These are phyloP conservation scores for Drosophila rhopaloa DNA, from an alignment of 1,140 invertebrate species.

Conservation along the genomic window DNA sequence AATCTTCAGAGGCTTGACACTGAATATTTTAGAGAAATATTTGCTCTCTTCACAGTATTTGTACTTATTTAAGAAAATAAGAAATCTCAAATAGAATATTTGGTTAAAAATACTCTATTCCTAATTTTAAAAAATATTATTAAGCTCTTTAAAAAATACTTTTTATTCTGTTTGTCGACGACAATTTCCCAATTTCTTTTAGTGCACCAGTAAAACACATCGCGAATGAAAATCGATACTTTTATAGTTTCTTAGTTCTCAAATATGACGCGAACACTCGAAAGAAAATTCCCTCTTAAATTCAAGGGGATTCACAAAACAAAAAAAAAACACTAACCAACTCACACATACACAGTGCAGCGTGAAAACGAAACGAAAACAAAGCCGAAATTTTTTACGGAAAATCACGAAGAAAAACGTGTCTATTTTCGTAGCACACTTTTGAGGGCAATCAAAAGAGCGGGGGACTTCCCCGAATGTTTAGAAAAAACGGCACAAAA, in stretches of 20 bases:
- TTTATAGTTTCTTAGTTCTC: conserved; percentile 16
- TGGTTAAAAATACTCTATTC: no score
- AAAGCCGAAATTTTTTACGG: conserved; percentile 25
- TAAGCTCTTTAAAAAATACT: no score
- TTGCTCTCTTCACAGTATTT: no score
- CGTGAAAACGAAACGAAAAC: conserved; percentile 25
- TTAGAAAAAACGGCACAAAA: conserved; percentile 82
- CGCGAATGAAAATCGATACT: conserved; percentile 43
- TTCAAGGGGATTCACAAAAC: conserved; percentile 35
- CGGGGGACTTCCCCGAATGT: conserved; percentile 36
- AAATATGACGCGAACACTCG: neutral
- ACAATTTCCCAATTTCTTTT: conserved; percentile 3
- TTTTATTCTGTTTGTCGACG: no score
- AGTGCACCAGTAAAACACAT: conserved; percentile 7
- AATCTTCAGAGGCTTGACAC: no score
- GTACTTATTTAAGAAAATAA: no score
- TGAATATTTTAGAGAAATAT: no score
- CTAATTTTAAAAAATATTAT: no score
- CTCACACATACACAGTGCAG: neutral
- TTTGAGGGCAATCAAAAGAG: conserved; percentile 23
- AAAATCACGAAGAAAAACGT: conserved; percentile 25
- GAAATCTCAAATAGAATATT: no score
- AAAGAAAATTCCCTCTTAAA: neutral
- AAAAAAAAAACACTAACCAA: conserved; percentile 14
- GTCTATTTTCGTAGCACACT: conserved; percentile 59